Evolutionary conservation across 1,140 invertebrate genomes (phyloP).

Genomic region (Limonius californicus): DNA sequence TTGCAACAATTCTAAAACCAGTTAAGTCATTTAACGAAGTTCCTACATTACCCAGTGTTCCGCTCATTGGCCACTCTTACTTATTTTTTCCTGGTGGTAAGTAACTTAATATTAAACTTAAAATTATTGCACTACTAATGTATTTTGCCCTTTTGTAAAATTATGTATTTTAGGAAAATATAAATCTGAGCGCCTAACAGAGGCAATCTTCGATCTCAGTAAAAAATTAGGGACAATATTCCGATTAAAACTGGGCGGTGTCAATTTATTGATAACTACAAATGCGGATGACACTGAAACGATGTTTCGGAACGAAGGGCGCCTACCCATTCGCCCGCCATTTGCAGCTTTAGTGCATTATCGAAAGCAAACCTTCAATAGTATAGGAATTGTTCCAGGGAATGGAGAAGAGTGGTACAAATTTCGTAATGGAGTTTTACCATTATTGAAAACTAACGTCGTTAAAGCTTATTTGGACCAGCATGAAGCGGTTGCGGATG

Average conservation of each 20-base stretch:
- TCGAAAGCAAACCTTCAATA: constrained; percentile 38
- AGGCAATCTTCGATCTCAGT: constrained; percentile 43
- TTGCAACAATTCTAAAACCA: too few species aligned
- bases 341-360: constrained; percentile 44
- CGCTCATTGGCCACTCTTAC: constrained; percentile 44
- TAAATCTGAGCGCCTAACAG: constrained; percentile 40
- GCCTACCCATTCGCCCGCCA: constrained; percentile 38
- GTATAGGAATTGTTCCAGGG: constrained; percentile 44
- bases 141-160: too few species aligned
- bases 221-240: constrained; percentile 43
- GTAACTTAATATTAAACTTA: neutral
- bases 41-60: constrained; percentile 37
- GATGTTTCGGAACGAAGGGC: constrained; percentile 45
- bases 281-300: constrained; percentile 41
- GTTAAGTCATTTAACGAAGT: constrained; percentile 38
- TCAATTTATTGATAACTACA: constrained; percentile 40
- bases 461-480: constrained; percentile 32
- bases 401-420: constrained; percentile 47
- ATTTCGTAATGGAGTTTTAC: constrained; percentile 37
- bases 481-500: constrained; percentile 37
- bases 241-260: constrained; percentile 40
- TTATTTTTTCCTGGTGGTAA: constrained; percentile 43
- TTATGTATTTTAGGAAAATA: constrained; percentile 35
- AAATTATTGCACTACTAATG: too few species aligned
- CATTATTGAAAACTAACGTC: constrained; percentile 37